phyloP scores from a whole-genome alignment of 2,797 vertebrate genomes.

The Premnoplex brunnescens region DNA sequence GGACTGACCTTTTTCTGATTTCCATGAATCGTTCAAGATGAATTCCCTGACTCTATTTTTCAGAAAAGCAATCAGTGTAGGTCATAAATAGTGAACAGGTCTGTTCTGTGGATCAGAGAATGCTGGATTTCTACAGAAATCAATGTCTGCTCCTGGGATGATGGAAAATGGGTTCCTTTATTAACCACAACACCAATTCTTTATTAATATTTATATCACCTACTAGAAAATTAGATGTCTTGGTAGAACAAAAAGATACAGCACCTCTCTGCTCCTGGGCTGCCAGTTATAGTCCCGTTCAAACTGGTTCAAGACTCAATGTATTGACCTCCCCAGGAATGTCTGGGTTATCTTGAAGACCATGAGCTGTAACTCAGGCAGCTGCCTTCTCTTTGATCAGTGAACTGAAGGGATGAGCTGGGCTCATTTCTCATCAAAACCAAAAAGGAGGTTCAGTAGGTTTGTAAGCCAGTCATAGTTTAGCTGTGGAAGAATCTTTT shows the following conservation, averaged over 20 bases:
- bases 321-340: neutral
- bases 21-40: constrained; percentile 23
- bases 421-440: neutral
- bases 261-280: neutral
- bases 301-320: neutral
- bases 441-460: neutral
- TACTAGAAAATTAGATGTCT: neutral
- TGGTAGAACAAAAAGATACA: neutral
- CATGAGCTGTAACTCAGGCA: neutral
- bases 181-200: neutral
- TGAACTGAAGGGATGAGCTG: neutral
- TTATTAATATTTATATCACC: constrained; percentile 1
- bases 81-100: neutral
- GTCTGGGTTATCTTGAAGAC: neutral
- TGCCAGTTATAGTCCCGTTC: neutral
- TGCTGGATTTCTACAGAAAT: constrained; percentile 4
- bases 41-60: neutral
- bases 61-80: neutral
- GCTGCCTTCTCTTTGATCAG: neutral
- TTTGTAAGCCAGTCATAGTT: neutral
- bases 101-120: neutral
- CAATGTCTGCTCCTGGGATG: neutral
- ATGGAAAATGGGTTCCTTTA: neutral
- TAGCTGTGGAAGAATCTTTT: neutral
- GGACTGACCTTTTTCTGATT: neutral